Conservation (phyloP, 2,888 invertebrate genomes). For the Papilio protenor region DNA sequence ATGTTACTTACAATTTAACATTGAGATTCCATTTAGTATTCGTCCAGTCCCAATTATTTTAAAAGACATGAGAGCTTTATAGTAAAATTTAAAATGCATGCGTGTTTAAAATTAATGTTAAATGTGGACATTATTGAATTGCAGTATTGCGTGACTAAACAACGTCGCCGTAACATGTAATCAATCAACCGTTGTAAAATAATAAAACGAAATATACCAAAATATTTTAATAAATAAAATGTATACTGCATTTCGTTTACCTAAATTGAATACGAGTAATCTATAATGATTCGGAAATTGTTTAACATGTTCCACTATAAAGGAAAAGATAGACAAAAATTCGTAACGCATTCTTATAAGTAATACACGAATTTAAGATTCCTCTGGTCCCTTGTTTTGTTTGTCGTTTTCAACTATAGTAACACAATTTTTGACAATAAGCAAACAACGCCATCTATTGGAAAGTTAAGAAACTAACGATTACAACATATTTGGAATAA, state of each 20-base stretch:
- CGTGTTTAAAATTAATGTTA: slow-evolving; percentile 45
- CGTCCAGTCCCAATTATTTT: neutral
- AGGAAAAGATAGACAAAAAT: too few species aligned
- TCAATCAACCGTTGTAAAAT: slow-evolving; percentile 20
- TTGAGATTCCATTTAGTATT: neutral
- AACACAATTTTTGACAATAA: neutral
- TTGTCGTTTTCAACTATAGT: neutral
- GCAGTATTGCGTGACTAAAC: slow-evolving; percentile 63
- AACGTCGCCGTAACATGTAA: slow-evolving; percentile 29
- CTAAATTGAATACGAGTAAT: neutral
- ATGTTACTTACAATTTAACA: neutral
- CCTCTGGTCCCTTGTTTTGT: neutral
- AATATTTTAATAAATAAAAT: neutral
- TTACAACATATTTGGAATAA: neutral
- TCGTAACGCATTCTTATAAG: too few species aligned
- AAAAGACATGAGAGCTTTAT: neutral
- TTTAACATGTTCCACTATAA: neutral
- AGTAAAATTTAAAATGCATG: slow-evolving; percentile 29
- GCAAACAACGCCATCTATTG: neutral
- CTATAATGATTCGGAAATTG: too few species aligned
- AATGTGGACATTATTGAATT: slow-evolving; percentile 57
- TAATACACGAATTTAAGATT: neutral
- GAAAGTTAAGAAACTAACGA: neutral
- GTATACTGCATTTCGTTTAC: neutral
- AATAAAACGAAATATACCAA: slow-evolving; percentile 21